Evolutionary conservation across 2,113 vertebrate species (phyloP).

Genomic region (Phaethon lepturus): DNA sequence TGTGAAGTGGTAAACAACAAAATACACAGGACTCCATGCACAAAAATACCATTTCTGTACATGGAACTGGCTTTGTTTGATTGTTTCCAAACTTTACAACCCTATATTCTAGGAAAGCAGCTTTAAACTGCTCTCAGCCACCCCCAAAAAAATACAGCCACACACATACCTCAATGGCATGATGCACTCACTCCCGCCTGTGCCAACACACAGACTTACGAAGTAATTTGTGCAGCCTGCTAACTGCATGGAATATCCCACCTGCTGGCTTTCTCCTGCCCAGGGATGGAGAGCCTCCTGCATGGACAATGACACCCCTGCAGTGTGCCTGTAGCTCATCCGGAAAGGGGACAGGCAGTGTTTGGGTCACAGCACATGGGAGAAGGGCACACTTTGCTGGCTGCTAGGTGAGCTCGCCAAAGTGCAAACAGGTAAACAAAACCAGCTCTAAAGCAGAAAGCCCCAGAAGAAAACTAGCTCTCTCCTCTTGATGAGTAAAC

Average conservation of each 20-base stretch:
- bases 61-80: background rate
- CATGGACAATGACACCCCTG: background rate
- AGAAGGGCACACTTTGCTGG: background rate
- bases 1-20: rapidly evolving
- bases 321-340: background rate
- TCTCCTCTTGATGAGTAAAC: background rate
- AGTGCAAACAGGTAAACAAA: background rate
- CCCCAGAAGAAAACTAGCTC: background rate
- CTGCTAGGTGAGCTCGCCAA: background rate
- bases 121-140: background rate
- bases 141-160: background rate
- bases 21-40: background rate
- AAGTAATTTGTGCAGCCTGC: background rate
- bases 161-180: background rate
- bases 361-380: background rate
- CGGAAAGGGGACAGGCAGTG: background rate
- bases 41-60: background rate
- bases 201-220: background rate
- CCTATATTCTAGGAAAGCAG: background rate
- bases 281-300: background rate
- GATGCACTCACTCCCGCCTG: background rate
- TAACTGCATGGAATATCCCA: background rate
- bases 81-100: background rate
- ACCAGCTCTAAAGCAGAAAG: background rate
- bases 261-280: background rate